A percentile compares a stretch with the other conserved stretches of the same genome.
Conservation (phyloP, 2,888 invertebrate genomes). For the Sarcophaga rosellei region DNA sequence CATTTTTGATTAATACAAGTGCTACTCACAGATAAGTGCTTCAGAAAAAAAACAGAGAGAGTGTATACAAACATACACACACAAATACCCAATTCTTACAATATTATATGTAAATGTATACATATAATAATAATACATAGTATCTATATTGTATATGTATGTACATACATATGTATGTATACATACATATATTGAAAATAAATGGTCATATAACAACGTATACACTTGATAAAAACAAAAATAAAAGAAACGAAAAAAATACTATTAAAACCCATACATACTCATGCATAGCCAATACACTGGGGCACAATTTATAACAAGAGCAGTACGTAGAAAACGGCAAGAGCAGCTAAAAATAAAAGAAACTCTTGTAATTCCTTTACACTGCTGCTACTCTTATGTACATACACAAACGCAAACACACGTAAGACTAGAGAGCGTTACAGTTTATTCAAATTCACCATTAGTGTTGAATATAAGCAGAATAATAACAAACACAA, state of each 20-base stretch:
- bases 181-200: constrained; percentile 15
- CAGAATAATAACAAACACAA: background rate
- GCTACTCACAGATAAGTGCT: constrained; percentile 56
- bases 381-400: background rate
- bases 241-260: background rate
- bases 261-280: background rate
- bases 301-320: constrained; percentile 3
- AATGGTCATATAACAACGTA: too few species aligned
- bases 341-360: background rate
- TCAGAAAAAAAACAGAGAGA: background rate
- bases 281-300: background rate
- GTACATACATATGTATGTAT: constrained; percentile 25
- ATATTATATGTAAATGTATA: background rate
- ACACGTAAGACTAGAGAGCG: constrained; percentile 15
- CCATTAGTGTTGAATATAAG: constrained; percentile 53
- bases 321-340: background rate
- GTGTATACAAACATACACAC: constrained; percentile 11
- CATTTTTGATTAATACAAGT: constrained; percentile 78
- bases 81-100: background rate
- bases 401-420: constrained; percentile 12
- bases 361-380: constrained; percentile 18
- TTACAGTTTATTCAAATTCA: constrained; percentile 19
- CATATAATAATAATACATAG: too few species aligned
- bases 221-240: too few species aligned
- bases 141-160: constrained; percentile 2